Base-by-base conservation (phyloP, 2,797 vertebrate genomes). In the Buphagus erythrorhynchus region DNA sequence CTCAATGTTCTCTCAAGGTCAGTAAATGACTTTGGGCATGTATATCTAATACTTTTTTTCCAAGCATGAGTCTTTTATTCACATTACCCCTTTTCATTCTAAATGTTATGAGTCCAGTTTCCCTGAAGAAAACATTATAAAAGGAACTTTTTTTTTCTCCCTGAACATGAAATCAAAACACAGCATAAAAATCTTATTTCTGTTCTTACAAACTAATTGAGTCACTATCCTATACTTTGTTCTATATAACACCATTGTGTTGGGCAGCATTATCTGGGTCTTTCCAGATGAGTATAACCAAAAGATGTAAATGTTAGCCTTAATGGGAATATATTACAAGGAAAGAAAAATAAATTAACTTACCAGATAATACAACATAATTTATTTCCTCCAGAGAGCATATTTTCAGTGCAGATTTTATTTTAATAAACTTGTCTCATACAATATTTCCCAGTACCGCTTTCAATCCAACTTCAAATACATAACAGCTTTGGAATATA, bases 351-450 rank as follows among this genome's bases (percentile, higher is more conserved):
- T 11, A 77, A 93, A 90, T 87, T 6, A 73, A 55, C 49, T 72
- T 65, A 58, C 14, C n/a, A 95, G 49, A 66, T 57, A 86, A 91
- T 83, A 40, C 13, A 83, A 73, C 16, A 33, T 76, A 55, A 86
- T 75, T 86, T 65, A 36, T 82, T 89, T 89, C 40, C 85, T 84
- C 49, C 12, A 68, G 78, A 89, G 58, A 72, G 3, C 36, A 22
- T 40, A 49, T 61, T 72, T 92, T 91, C 35, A 72, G 45, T 40
- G 48, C 26, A 91, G 75, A 40, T 91, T 89, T 83, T 75, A 29
- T 80, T 83, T 79, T 65, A 91, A 90, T 91, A 77, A 82, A 74
- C n/a, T 89, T 92, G n/a, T 90, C 65, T 92, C 45, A n/a, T 54
- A n/a, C 18, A 65, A 80, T 57, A 65, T 86, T 77, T 87, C 31